phyloP scores from a whole-genome alignment of 2,888 invertebrate genomes.

The Prionchulus punctatus region DNA sequence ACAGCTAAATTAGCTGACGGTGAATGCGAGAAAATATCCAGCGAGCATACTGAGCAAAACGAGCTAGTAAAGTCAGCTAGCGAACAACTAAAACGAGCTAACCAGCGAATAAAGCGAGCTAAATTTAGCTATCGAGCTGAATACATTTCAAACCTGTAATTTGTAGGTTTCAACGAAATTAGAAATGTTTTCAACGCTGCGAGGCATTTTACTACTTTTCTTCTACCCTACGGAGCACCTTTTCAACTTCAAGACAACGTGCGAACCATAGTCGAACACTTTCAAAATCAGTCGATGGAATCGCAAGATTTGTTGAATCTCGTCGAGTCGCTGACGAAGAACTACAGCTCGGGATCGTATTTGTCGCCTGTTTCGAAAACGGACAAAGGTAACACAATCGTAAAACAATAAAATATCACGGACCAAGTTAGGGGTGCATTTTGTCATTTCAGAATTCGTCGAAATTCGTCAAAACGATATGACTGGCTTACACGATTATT shows the following conservation, averaged over 20 bases:
- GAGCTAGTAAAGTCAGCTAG: too few relatives aligned
- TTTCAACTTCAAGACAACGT: conserved; percentile 23
- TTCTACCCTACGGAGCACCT: conserved; percentile 34
- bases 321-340: not conserved
- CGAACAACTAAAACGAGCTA: too few relatives aligned
- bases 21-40: too few relatives aligned
- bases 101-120: too few relatives aligned
- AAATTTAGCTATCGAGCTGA: too few relatives aligned
- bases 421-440: too few relatives aligned
- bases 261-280: conserved; percentile 12
- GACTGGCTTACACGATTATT: not conserved
- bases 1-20: too few relatives aligned
- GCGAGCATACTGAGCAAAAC: too few relatives aligned
- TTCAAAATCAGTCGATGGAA: not conserved
- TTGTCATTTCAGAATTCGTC: conserved; percentile 3
- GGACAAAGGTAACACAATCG: not conserved
- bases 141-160: conserved; percentile 11
- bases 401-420: not conserved
- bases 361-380: not conserved
- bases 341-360: not conserved
- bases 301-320: not conserved
- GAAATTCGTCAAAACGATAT: conserved; percentile 16
- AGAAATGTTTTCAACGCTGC: conserved; percentile 33
- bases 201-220: conserved; percentile 33
- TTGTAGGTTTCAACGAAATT: conserved; percentile 29